Conservation (phyloP, 2,888 invertebrate genomes). For the Apotomis turbidana region DNA sequence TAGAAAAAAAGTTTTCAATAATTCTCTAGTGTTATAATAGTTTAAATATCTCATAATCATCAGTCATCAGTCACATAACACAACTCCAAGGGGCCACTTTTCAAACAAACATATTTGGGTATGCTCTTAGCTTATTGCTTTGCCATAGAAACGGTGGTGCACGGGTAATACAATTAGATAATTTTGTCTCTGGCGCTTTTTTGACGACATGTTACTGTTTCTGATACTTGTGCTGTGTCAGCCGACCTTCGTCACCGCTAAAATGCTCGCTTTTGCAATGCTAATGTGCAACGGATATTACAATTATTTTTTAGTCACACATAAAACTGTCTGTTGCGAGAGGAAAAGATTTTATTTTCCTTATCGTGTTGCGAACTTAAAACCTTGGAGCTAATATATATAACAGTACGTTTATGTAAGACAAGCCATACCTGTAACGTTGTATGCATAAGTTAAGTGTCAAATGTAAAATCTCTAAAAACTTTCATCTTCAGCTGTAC, state of each 20-base stretch:
- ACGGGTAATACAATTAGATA: neutral
- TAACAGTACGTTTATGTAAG: slow-evolving; percentile 6
- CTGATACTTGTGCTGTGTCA: neutral
- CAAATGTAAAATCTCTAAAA: too few species aligned
- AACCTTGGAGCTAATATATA: slow-evolving; percentile 6
- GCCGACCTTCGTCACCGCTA: slow-evolving; percentile 27
- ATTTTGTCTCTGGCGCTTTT: neutral
- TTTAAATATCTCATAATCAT: too few species aligned
- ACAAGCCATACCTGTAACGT: neutral
- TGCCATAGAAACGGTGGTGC: neutral
- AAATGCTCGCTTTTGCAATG: slow-evolving; percentile 31
- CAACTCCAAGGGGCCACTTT: too few species aligned
- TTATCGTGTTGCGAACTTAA: slow-evolving; percentile 18
- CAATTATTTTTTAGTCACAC: slow-evolving; percentile 34
- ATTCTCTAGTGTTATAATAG: too few species aligned
- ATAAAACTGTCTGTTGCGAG: slow-evolving; percentile 15
- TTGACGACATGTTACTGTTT: neutral
- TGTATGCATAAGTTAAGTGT: too few species aligned
- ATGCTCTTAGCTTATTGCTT: too few species aligned
- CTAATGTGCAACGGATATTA: slow-evolving; percentile 24
- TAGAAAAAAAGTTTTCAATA: too few species aligned
- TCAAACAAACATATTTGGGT: too few species aligned
- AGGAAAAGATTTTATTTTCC: slow-evolving; percentile 23
- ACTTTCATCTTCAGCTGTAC: too few species aligned
- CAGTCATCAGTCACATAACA: too few species aligned